Evolutionary conservation across 37 sponge, comb jelly and placozoan species (phyloP).

Genomic region (Spongilla lacustris): DNA sequence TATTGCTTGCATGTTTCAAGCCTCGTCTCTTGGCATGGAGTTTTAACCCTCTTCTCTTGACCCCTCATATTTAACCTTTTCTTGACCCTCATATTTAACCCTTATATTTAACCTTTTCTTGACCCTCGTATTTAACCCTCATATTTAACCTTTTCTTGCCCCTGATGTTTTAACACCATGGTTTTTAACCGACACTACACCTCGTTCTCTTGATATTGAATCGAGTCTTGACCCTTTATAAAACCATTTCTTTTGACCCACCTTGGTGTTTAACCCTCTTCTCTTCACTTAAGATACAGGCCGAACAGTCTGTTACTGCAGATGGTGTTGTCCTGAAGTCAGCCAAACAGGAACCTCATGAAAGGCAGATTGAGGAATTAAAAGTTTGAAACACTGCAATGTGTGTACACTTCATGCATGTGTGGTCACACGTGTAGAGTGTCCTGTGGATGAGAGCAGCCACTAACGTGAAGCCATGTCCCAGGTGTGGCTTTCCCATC

Average conservation of each 20-base stretch:
- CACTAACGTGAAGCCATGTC: conserved; percentile 52
- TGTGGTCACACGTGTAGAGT: conserved; percentile 18
- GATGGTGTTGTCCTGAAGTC: not conserved
- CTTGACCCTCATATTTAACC: no score
- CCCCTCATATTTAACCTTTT: no score
- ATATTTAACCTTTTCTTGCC: no score
- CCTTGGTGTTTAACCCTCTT: no score
- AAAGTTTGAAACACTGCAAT: conserved; percentile 10
- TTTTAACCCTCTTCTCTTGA: not conserved
- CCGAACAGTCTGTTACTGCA: not conserved
- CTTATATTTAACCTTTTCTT: no score
- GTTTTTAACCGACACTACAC: not conserved
- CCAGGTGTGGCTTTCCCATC: conserved; percentile 46
- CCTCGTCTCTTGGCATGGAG: not conserved
- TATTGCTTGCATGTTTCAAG: no score
- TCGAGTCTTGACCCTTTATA: no score
- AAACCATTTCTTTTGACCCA: no score
- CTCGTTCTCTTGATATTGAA: no score
- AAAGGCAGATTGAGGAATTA: conserved; percentile 52
- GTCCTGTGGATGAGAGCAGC: conserved; percentile 50
- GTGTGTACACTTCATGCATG: not conserved
- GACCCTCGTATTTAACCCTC: no score
- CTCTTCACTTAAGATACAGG: not conserved
- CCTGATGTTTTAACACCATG: no score
- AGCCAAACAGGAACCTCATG: not conserved